Evolutionary conservation across 2,797 vertebrate species (phyloP).

Genomic region (Cossypha dichroa): DNA sequence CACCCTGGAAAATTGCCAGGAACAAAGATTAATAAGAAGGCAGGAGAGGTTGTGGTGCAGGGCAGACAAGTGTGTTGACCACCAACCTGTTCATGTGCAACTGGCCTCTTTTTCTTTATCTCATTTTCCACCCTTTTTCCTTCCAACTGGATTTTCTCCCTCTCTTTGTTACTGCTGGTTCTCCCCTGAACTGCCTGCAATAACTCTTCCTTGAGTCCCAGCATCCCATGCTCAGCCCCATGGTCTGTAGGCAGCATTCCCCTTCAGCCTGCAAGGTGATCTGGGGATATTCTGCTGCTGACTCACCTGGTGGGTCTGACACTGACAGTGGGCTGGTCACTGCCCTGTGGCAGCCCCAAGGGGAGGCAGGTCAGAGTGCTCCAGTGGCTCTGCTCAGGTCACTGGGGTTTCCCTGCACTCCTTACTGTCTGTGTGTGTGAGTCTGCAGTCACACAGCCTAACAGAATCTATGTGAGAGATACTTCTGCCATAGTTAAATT

Average conservation of each 20-base stretch:
- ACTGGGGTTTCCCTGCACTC: neutral
- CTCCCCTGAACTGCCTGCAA: neutral
- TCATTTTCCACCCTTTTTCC: neutral
- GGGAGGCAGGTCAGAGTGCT: fast-evolving
- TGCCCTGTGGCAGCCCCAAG: neutral
- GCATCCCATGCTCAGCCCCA: neutral
- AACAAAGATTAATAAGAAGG: neutral
- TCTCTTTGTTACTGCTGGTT: neutral
- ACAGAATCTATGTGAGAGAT: neutral
- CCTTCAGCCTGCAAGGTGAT: neutral
- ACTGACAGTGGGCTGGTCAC: neutral
- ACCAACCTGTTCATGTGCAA: neutral
- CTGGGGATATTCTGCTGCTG: neutral
- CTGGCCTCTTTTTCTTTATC: neutral
- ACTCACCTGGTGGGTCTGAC: neutral
- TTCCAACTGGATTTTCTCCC: neutral
- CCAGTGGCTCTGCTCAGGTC: neutral
- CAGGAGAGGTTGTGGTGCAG: neutral
- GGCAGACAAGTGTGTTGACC: neutral
- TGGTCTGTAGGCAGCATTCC: neutral
- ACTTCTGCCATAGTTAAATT: neutral
- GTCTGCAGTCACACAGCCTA: neutral
- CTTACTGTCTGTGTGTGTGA: neutral
- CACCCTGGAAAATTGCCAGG: neutral
- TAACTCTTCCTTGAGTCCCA: neutral